Percentiles rank a stretch among this genome's conserved stretches.
Conservation (phyloP, 2,888 invertebrate genomes). For the Trachelus tabidus region DNA sequence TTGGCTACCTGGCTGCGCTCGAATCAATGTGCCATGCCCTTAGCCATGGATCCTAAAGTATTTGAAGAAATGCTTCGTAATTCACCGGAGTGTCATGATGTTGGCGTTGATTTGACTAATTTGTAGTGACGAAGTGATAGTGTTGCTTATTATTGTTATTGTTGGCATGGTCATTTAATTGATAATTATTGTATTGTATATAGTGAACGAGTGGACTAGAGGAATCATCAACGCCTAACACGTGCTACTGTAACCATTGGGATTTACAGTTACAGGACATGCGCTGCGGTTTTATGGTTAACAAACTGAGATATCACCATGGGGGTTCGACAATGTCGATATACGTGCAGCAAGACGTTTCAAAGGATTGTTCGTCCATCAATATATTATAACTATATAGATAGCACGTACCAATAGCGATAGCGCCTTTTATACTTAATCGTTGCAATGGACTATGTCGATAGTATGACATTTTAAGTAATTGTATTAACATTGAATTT, state of each 20-base stretch:
- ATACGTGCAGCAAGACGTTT: background rate
- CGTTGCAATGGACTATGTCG: background rate
- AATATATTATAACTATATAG: background rate
- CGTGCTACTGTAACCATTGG: background rate
- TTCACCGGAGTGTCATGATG: slow-evolving; percentile 13
- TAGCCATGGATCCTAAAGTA: slow-evolving; percentile 6
- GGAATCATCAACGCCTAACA: background rate
- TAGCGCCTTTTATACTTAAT: background rate
- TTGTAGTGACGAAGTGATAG: slow-evolving; percentile 11
- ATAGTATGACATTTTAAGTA: background rate
- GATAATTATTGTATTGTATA: background rate
- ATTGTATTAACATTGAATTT: background rate
- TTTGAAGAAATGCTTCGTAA: slow-evolving; percentile 11
- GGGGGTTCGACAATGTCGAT: background rate
- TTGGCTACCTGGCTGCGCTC: slow-evolving; percentile 24
- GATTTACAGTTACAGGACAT: background rate
- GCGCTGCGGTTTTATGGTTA: background rate
- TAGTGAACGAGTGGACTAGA: background rate
- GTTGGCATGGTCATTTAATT: background rate
- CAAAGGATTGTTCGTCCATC: background rate
- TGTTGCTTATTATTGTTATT: background rate
- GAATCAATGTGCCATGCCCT: slow-evolving; percentile 6
- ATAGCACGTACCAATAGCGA: background rate
- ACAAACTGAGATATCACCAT: background rate
- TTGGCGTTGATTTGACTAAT: slow-evolving; percentile 21